Percentiles rank a stretch among this genome's conserved stretches.
Evolutionary conservation across 2,113 vertebrate species (phyloP).

Genomic region (Hemicordylus capensis): DNA sequence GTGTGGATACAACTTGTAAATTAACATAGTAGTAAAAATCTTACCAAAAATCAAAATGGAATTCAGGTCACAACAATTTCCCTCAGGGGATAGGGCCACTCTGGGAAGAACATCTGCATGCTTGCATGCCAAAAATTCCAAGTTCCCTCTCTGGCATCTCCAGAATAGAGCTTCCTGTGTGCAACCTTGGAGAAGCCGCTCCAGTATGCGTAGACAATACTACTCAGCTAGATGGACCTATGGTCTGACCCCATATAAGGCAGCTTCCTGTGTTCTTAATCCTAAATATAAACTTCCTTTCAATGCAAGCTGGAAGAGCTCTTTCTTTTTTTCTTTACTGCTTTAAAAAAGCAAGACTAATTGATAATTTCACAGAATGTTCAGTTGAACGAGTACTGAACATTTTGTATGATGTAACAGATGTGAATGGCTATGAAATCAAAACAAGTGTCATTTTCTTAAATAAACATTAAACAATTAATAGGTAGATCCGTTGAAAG

Average conservation of each 20-base stretch:
- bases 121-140: no score
- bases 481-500: not conserved
- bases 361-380: not conserved
- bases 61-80: not conserved
- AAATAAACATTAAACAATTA: not conserved
- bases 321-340: not conserved
- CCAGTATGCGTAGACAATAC: no score
- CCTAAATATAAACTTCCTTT: not conserved
- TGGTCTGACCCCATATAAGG: no score
- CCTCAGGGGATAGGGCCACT: no score
- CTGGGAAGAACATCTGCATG: no score
- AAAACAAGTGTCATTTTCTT: slow-evolving; percentile 1
- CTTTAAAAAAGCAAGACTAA: not conserved
- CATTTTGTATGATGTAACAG: not conserved
- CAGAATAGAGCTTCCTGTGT: no score
- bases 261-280: no score
- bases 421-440: not conserved
- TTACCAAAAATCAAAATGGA: not conserved
- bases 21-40: not conserved
- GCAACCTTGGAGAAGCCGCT: no score
- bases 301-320: not conserved
- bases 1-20: not conserved
- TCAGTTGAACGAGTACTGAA: not conserved
- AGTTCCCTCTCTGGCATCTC: no score
- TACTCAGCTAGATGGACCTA: no score